Base-by-base conservation (phyloP, 2,888 invertebrate genomes). In the Meliscaeva auricollis region DNA sequence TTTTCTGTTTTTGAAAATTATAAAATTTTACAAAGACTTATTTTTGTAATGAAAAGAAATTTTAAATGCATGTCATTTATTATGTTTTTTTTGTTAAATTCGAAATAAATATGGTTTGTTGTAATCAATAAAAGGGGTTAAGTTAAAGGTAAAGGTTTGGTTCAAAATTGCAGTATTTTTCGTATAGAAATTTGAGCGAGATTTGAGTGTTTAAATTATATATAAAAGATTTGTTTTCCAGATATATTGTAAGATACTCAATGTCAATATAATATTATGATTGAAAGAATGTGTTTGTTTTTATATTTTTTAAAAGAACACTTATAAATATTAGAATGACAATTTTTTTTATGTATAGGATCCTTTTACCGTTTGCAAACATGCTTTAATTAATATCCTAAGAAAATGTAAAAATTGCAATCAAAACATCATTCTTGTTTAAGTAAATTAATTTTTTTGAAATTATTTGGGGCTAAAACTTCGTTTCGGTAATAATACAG, bases 11-110 rank as follows among this genome's bases (percentile, higher is more conserved):
- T 69, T 70, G 50, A 13, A 70, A 84, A 79, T 73, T 9, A 56
- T 13, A 22, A 52, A 66, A 64, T 58, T 52, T 26, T 72, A 17
- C 15, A 62, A 44, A 15, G 26, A 13, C n/a, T n/a, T n/a, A n/a
- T 74, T 73, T 52, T 38, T 68, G 70, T 32, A 58, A 30, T 56
- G 66, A 76, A 75, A 6, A 9, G 9, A 48, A 75, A 79, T 70
- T 72, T 66, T 9, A 74, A 69, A 75, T 76, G 56, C 79, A 84
- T 84, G 75, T 76, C 84, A 84, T 66, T 75, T 70, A 60, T 64
- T 58, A 15, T 70, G 15, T 46, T 20, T 50, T 26, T 50, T 8
- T 54, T 22, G 3, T 48, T 50, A 2, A 58, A 70, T 54, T 69
- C 52, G 38, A 74, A 83, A 69, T 54, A 2, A 78, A 56, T 46